phyloP scores from a whole-genome alignment of 2,888 invertebrate species.

The Sthenelais limicola region DNA sequence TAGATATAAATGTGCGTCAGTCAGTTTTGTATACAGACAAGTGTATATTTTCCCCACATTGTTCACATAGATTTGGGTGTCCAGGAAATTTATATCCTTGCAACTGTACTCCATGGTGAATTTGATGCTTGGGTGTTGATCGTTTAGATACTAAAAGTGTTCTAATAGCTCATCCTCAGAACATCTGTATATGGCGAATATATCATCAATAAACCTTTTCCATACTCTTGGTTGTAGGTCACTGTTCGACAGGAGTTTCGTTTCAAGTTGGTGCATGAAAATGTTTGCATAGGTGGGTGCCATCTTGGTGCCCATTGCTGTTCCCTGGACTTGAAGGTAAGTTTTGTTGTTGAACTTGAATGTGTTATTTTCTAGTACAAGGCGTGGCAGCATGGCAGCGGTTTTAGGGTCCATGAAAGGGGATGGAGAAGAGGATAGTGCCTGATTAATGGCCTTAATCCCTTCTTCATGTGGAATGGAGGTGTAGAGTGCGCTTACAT shows the following conservation, averaged over 20 bases:
- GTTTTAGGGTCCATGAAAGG: too few species aligned
- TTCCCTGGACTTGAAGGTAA: constrained; percentile 10
- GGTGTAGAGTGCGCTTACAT: background rate
- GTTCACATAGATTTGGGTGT: constrained; percentile 8
- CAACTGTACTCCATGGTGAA: background rate
- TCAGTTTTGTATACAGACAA: constrained; percentile 4
- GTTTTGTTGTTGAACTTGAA: background rate
- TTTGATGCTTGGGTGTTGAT: constrained; percentile 15
- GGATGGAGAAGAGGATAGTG: too few species aligned
- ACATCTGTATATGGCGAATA: constrained; percentile 4
- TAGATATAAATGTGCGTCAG: constrained; percentile 11
- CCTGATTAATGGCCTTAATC: background rate
- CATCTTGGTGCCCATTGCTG: constrained; percentile 31
- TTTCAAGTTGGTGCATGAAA: constrained; percentile 9
- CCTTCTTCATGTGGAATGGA: constrained; percentile 9
- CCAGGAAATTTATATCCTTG: background rate
- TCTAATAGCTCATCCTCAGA: background rate
- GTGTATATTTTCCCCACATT: background rate
- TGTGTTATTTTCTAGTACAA: background rate
- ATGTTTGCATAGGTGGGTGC: constrained; percentile 18
- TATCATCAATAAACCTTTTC: constrained; percentile 13
- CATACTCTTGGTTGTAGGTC: background rate
- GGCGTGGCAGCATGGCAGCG: constrained; percentile 7
- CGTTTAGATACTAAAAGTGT: background rate
- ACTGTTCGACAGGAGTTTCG: background rate